Percentiles rank a stretch among this genome's conserved stretches.
These are phyloP conservation scores for Serilophus lunatus DNA, from an alignment of 2,113 vertebrate species.

Conservation along the genomic window DNA sequence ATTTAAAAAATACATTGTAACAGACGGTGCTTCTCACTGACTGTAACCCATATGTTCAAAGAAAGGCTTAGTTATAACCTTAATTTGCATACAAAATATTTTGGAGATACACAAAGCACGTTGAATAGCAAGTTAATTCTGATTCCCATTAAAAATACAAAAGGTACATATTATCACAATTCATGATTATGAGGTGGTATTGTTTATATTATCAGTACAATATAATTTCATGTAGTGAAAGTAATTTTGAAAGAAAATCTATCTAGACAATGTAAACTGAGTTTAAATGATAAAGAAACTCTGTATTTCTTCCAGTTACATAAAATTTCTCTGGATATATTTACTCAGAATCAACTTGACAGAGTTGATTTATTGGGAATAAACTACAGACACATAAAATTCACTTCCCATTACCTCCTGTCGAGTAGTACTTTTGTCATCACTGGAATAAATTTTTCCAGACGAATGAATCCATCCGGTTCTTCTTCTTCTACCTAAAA, in stretches of 20 bases:
- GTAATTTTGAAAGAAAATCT: neutral
- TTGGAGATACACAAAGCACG: neutral
- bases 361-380: neutral
- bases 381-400: neutral
- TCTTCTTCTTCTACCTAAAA: constrained; percentile 89
- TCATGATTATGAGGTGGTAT: neutral
- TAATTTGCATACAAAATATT: neutral
- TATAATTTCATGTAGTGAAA: neutral
- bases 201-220: neutral
- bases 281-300: neutral
- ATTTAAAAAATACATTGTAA: neutral
- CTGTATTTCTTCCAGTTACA: neutral
- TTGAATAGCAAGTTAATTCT: neutral
- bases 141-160: neutral
- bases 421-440: constrained; percentile 85
- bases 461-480: constrained; percentile 78
- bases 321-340: neutral
- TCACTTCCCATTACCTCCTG: constrained; percentile 74
- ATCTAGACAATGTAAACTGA: neutral
- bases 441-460: constrained; percentile 87
- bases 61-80: neutral
- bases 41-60: neutral
- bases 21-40: neutral
- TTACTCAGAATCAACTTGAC: neutral
- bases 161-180: neutral